A percentile compares a stretch with the other conserved stretches of the same genome.
Evolutionary conservation across 2,888 invertebrate species (phyloP).

Genomic region (Drosophila tanythrix): DNA sequence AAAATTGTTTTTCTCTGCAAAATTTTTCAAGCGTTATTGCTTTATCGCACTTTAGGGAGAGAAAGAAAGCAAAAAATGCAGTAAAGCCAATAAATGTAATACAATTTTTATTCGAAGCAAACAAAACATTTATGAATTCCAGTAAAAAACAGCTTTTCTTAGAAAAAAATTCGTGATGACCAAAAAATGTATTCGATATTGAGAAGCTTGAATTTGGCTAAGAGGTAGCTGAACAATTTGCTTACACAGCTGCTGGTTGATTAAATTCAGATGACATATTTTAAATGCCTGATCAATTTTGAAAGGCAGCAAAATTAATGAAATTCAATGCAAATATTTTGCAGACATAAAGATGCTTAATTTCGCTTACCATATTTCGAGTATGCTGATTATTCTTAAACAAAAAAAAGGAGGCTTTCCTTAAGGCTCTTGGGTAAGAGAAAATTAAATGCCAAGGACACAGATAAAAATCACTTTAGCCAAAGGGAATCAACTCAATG

Average conservation of each 20-base stretch:
- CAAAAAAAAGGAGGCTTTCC: neutral
- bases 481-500: slow-evolving; percentile 21
- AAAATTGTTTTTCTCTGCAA: neutral
- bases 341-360: neutral
- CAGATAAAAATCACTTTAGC: slow-evolving; percentile 8
- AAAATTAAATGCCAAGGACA: slow-evolving; percentile 34
- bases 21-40: neutral
- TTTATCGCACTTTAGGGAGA: neutral
- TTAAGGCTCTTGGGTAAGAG: slow-evolving; percentile 4
- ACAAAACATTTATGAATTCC: neutral
- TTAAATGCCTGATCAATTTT: neutral
- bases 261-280: neutral
- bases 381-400: neutral
- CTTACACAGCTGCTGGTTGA: neutral
- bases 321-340: neutral
- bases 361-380: neutral
- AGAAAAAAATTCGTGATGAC: neutral
- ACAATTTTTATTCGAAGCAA: too few species aligned
- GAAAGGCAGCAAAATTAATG: neutral
- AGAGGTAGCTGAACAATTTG: neutral
- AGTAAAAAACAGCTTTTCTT: neutral
- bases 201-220: neutral
- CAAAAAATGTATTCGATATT: neutral
- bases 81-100: neutral
- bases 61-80: neutral